Evolutionary conservation across 2,113 vertebrate genomes (phyloP).

Genomic region (Isurus oxyrinchus): DNA sequence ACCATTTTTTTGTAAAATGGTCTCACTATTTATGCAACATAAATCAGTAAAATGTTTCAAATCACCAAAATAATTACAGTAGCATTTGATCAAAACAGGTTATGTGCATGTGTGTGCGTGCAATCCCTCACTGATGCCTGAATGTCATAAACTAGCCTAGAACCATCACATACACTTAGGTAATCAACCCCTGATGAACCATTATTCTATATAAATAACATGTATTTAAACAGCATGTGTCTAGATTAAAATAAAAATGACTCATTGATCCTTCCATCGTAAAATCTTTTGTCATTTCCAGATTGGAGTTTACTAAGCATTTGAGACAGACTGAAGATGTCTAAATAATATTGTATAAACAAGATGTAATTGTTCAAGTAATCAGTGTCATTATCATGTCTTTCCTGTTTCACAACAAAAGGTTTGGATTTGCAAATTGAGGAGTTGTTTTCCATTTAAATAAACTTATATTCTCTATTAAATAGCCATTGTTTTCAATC

Average conservation of each 20-base stretch:
- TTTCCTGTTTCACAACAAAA: neutral
- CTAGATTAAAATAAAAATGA: neutral
- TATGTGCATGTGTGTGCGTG: neutral
- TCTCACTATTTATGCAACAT: neutral
- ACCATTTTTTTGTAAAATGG: neutral
- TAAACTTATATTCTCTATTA: neutral
- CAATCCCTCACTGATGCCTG: neutral
- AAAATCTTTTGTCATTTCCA: slow-evolving; percentile 26
- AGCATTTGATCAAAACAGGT: neutral
- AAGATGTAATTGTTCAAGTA: slow-evolving; percentile 35
- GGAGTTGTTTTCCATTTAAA: neutral
- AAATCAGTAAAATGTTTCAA: neutral
- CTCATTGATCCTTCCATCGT: neutral
- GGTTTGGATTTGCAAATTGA: neutral
- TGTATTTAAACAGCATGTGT: neutral
- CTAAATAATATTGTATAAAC: slow-evolving; percentile 33
- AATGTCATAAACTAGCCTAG: neutral
- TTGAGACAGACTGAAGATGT: neutral
- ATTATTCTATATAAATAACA: neutral
- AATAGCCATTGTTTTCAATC: neutral
- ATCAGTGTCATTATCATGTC: slow-evolving; percentile 37
- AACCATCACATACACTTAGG: neutral
- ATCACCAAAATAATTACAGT: neutral
- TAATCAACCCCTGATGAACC: neutral
- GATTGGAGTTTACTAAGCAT: neutral